These are phyloP conservation scores for Magallana gigas DNA, from an alignment of 1,140 invertebrate species.

Conservation along the genomic window DNA sequence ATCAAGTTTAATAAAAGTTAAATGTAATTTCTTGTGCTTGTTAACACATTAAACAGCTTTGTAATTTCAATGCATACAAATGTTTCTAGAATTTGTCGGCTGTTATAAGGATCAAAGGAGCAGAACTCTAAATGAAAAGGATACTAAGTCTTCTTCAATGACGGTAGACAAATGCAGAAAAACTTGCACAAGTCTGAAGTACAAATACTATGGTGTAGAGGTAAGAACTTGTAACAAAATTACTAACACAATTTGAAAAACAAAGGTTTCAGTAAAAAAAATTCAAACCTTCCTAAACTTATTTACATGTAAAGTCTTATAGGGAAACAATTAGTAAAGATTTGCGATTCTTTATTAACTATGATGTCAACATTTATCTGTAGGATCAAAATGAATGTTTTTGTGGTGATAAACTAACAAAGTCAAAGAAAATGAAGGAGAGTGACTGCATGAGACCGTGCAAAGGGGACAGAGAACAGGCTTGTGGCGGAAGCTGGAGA, in stretches of 20 bases:
- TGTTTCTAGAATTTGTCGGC: neutral
- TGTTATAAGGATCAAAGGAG: neutral
- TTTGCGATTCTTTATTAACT: neutral
- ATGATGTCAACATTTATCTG: neutral
- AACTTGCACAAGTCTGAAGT: neutral
- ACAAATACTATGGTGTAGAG: conserved; percentile 1
- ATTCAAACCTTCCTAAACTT: neutral
- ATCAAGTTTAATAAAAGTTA: no score
- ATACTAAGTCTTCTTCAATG: neutral
- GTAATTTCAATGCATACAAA: no score
- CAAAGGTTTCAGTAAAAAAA: neutral
- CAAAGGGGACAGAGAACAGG: neutral
- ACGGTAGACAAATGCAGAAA: neutral
- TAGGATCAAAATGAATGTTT: neutral
- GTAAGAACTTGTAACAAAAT: neutral
- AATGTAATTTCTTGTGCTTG: no score
- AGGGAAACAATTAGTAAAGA: neutral
- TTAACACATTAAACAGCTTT: no score
- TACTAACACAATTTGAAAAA: neutral
- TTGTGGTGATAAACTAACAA: neutral
- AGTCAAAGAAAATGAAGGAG: neutral
- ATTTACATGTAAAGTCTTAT: neutral
- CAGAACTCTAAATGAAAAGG: neutral
- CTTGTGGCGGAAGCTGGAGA: neutral
- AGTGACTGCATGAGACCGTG: neutral